A percentile compares a stretch with the other conserved stretches of the same genome.
These are phyloP conservation scores for Petroica traversi DNA, from an alignment of 2,113 vertebrate species.

Conservation along the genomic window DNA sequence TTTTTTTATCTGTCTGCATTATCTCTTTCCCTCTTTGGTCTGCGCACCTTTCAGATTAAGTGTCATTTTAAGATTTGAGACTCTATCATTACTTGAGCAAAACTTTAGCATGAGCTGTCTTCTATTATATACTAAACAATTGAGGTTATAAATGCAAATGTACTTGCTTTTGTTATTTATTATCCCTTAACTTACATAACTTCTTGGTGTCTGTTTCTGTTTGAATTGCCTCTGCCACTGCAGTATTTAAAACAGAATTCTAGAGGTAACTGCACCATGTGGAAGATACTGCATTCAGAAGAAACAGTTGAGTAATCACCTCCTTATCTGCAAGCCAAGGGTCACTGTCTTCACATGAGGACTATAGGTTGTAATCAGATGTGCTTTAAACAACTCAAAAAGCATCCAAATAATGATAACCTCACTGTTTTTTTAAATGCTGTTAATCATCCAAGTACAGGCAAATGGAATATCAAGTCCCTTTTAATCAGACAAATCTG, in stretches of 20 bases:
- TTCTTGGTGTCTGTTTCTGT: not conserved
- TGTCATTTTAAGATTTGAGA: not conserved
- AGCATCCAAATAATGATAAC: not conserved
- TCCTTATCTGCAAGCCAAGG: not conserved
- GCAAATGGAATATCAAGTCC: not conserved
- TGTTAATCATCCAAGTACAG: not conserved
- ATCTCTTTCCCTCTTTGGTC: not conserved
- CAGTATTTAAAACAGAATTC: not conserved
- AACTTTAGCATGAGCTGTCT: not conserved
- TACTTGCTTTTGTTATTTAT: not conserved
- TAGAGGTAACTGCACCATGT: not conserved
- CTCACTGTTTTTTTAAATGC: not conserved
- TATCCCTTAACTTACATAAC: not conserved
- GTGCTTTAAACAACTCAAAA: not conserved
- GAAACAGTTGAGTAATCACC: not conserved
- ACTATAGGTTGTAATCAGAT: slow-evolving; percentile 24
- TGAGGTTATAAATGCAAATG: not conserved
- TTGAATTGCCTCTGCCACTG: not conserved
- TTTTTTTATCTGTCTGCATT: not conserved
- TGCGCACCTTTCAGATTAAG: not conserved
- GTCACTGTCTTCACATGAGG: not conserved
- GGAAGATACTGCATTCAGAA: not conserved
- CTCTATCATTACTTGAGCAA: not conserved
- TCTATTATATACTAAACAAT: not conserved
- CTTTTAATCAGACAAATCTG: not conserved